These are phyloP conservation scores for Zaprionus obscuricornis DNA, from an alignment of 2,888 invertebrate species.

Conservation along the genomic window DNA sequence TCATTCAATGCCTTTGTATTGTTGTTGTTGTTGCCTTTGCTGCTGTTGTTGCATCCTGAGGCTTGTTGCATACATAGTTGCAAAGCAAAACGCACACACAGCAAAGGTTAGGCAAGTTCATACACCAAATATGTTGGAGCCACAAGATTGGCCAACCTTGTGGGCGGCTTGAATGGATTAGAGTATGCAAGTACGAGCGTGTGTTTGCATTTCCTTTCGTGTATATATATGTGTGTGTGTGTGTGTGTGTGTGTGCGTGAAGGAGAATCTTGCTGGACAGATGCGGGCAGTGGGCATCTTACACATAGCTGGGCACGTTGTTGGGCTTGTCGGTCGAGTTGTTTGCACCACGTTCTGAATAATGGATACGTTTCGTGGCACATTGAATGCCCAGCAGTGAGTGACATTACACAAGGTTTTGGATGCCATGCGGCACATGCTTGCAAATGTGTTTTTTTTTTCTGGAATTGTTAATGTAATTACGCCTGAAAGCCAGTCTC, in stretches of 20 bases:
- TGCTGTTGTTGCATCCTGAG: constrained; percentile 39
- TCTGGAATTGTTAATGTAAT: constrained; percentile 75
- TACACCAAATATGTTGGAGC: constrained; percentile 60
- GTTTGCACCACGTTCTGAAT: constrained; percentile 74
- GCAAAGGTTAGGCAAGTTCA: constrained; percentile 68
- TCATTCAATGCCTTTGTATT: background rate
- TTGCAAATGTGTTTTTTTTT: constrained; percentile 57
- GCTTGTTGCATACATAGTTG: constrained; percentile 59
- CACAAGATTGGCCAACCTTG: too few species aligned
- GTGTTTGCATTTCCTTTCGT: too few species aligned
- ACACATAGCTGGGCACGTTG: constrained; percentile 47
- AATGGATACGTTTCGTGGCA: constrained; percentile 71
- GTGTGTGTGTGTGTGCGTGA: background rate
- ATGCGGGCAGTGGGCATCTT: constrained; percentile 51
- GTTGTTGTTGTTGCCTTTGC: constrained; percentile 3
- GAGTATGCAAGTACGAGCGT: too few species aligned
- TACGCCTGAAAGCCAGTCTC: constrained; percentile 59
- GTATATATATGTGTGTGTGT: constrained; percentile 10
- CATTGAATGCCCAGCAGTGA: constrained; percentile 65
- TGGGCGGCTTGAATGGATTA: too few species aligned
- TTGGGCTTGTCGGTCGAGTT: constrained; percentile 63
- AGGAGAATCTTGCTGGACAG: too few species aligned
- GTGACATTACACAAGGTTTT: constrained; percentile 64
- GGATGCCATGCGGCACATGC: constrained; percentile 15
- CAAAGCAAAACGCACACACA: constrained; percentile 21